Conservation (phyloP, 2,113 vertebrate species). For the Carlito syrichta region DNA sequence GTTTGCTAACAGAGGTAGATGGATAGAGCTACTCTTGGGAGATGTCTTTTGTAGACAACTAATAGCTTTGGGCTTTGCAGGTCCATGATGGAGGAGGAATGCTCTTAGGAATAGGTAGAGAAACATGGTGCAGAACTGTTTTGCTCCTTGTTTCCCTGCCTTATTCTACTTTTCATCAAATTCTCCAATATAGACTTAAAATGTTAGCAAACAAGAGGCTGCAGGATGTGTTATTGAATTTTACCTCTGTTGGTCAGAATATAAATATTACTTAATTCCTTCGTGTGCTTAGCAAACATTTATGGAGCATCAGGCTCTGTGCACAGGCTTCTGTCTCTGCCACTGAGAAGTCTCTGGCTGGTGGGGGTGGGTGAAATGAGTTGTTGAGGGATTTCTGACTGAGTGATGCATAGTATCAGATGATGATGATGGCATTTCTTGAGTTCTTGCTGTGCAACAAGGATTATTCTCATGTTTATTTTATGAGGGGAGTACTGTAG, state of each 20-base stretch:
- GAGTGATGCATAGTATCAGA: neutral
- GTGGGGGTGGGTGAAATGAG: neutral
- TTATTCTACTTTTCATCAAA: neutral
- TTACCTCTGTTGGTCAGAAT: neutral
- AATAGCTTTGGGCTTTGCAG: neutral
- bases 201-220: constrained; percentile 24
- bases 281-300: neutral
- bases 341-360: neutral
- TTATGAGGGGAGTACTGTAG: neutral
- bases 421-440: neutral
- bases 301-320: neutral
- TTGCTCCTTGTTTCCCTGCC: neutral
- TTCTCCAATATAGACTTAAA: constrained; percentile 15
- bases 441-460: neutral
- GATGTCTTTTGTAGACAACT: neutral
- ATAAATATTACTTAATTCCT: constrained; percentile 40
- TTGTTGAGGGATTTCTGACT: neutral
- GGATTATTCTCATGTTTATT: neutral
- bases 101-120: neutral
- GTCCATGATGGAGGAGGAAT: neutral
- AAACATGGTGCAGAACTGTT: neutral
- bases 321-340: neutral
- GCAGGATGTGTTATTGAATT: neutral
- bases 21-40: neutral
- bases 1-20: neutral